Percentiles rank a stretch among this genome's conserved stretches.
These are phyloP conservation scores for Anticlea derivata DNA, from an alignment of 2,888 invertebrate genomes.

Conservation along the genomic window DNA sequence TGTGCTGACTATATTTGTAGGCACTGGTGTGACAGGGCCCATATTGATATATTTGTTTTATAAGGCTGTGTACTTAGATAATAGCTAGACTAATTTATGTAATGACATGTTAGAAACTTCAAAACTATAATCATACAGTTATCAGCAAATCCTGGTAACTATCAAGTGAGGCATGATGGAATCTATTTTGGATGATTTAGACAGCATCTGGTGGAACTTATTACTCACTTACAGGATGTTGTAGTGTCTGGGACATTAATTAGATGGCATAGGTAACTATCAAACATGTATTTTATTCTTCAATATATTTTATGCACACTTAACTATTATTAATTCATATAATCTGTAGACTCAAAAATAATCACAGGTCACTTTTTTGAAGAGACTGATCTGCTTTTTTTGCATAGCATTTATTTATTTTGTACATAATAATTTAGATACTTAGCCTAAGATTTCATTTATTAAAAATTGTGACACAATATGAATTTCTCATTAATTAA, in stretches of 20 bases:
- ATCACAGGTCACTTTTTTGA: background rate
- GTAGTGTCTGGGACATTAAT: no score
- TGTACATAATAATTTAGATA: slow-evolving; percentile 10
- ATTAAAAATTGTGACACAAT: background rate
- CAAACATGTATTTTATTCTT: background rate
- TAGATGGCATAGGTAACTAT: background rate
- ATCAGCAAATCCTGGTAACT: no score
- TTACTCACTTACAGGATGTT: no score
- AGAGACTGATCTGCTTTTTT: background rate
- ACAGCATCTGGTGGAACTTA: no score
- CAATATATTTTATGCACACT: background rate
- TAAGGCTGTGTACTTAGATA: slow-evolving; percentile 61
- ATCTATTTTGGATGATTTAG: no score
- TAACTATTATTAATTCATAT: no score
- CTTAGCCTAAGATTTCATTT: slow-evolving; percentile 6
- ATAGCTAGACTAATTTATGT: slow-evolving; percentile 26
- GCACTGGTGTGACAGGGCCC: slow-evolving; percentile 88
- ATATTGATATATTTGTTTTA: slow-evolving; percentile 82
- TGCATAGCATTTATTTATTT: slow-evolving; percentile 5
- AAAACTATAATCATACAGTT: no score
- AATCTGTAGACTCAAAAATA: no score
- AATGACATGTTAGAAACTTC: background rate
- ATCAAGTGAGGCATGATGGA: no score
- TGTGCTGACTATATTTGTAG: slow-evolving; percentile 87
- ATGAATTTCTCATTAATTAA: no score